Evolutionary conservation across 1,140 invertebrate genomes (phyloP).

Genomic region (Microvelia longipes): DNA sequence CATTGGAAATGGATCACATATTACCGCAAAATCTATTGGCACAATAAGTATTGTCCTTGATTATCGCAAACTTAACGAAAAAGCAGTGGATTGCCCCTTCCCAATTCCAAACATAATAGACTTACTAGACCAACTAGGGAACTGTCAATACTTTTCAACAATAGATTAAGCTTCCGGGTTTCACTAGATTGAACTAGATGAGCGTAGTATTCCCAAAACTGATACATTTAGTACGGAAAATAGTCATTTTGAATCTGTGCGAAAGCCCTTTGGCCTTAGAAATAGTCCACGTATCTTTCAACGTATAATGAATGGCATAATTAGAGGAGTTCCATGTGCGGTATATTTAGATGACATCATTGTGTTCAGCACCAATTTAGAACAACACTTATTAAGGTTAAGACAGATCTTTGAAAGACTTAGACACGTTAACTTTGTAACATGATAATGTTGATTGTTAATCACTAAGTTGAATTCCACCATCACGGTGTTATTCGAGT

Average conservation of each 20-base stretch:
- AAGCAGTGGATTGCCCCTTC: not conserved
- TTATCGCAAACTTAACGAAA: constrained; percentile 20
- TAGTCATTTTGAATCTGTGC: constrained; percentile 28
- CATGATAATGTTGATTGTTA: no score
- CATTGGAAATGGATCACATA: no score
- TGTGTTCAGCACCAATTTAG: not conserved
- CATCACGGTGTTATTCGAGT: no score
- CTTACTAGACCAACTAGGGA: constrained; percentile 3
- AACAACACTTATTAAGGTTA: no score
- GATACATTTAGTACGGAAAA: constrained; percentile 30
- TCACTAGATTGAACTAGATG: constrained; percentile 25
- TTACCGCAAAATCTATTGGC: no score
- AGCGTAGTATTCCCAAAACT: constrained; percentile 30
- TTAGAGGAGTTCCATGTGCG: not conserved
- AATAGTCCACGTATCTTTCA: constrained; percentile 33
- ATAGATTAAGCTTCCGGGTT: constrained; percentile 17
- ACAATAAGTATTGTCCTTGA: constrained; percentile 20
- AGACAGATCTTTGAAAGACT: not conserved
- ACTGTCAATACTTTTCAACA: constrained; percentile 15
- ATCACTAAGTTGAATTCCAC: no score
- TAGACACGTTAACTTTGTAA: not conserved
- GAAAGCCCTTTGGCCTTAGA: constrained; percentile 32
- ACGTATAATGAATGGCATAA: constrained; percentile 24
- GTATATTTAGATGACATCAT: not conserved
- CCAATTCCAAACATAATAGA: constrained; percentile 1